Evolutionary conservation across 2,888 invertebrate genomes (phyloP), one percentile per base, ranked within the genome.

Genomic region (Lasius platythorax): DNA sequence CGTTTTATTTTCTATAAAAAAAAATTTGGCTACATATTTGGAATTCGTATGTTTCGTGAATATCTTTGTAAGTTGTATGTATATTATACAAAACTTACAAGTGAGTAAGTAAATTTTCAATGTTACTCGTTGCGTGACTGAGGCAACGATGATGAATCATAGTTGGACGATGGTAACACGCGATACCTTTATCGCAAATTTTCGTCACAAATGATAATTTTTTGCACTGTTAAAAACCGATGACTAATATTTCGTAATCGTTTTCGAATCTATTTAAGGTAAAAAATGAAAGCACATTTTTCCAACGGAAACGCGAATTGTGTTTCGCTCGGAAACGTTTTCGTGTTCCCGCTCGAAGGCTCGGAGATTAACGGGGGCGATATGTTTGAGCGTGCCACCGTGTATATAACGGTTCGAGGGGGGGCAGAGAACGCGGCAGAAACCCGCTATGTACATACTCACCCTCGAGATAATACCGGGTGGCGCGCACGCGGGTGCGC

Each of bases 391-490:
- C 8, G 40, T 37, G 30, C 40, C 67, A 78, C 56, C 67, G 67
- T 78, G 56, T 78, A 78, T 53, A 53, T 56, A 67, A 76, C 28
- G 66, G 23, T 18, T 78, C 43, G 28, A 66, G 18, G 64, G 53
- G 83, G 82, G 61, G 87, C 3, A 33, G 2, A 50, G 18, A 46
- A 46, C 72, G 70, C n/a, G 46, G 75, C 82, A 63, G 85, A 82
- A 87, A 84, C 82, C 87, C 87, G 87, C 75, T 87, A 84, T 88
- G 79, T 88, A 53, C 53, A 53, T 53, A 53, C 85, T 86, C 89
- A 90, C 91, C 91, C 90, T 88, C 84, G 87, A 86, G 85, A 87
- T 53, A 53, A 53, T 73, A 64, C 43, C 84, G 84, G 70, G 84
- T 86, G 79, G 67, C 82, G 75, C 76, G 50, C 53, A 70, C 46